Base-by-base conservation (phyloP, 2,888 invertebrate genomes). In the Cylindroiulus punctatus region DNA sequence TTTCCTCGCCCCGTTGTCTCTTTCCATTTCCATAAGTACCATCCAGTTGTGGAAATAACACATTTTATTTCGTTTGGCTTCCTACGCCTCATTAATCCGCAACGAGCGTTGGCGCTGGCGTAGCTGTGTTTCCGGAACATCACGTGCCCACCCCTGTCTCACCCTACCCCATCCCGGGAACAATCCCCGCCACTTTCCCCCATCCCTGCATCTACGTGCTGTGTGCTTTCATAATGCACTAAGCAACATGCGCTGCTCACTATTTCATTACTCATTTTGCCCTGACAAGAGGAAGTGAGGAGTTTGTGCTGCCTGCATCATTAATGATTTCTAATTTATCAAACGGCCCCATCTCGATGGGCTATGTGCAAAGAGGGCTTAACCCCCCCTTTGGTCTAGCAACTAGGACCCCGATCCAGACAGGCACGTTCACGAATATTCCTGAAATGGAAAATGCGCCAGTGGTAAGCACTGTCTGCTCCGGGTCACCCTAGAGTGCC, bases 1-100 rank as follows among this genome's bases (percentile, higher is more conserved):
- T 76, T 76, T 76, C 0, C 76, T 14, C 8, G 30, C 76, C 76
- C 44, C 76, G 76, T 76, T 76, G 76, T 76, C 76, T 76, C 76
- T 76, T 22, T 76, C 76, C 76, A 76, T 76, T 30, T 76, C 76
- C 76, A 76, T 22, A 76, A 76, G 76, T 76, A 30, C 76, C 76
- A 76, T 76, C 30, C 76, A 76, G 76, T 76, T 76, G 76, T 76
- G 76, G 76, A 76, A 76, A 76, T 76, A 76, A 76, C 76, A 76
- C 76, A 76, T 76, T 76, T 76, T 12, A 76, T 76, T 76, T 30
- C 76, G 76, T 76, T 30, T 30, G 76, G 76, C 76, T 76, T 26
- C 30, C 76, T 76, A 76, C 76, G 76, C 76, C 76, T 76, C 76
- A 76, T 76, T 76, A 76, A 76, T 22, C 76, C 30, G 76, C 76